phyloP scores from a whole-genome alignment of 2,888 invertebrate genomes.

The Erpobdella octoculata region DNA sequence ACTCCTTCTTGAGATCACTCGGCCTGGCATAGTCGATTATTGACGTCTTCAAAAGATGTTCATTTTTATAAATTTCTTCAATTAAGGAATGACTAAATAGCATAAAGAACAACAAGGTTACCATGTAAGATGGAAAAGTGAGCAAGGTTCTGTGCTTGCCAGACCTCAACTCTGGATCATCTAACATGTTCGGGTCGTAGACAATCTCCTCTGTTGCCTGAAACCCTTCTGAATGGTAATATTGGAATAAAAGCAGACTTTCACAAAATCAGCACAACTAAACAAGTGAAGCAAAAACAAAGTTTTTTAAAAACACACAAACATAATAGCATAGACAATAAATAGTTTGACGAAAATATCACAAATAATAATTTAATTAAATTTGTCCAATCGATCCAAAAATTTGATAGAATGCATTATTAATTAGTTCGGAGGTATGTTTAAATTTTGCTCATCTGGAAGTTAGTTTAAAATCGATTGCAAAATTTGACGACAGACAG shows the following conservation, averaged over 20 bases:
- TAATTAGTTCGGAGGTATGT: too few species aligned
- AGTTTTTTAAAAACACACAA: neutral
- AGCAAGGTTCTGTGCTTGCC: constrained; percentile 55
- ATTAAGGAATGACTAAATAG: too few species aligned
- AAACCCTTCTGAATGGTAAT: constrained; percentile 3
- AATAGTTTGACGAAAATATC: neutral
- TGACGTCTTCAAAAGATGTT: constrained; percentile 70
- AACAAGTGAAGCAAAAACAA: too few species aligned
- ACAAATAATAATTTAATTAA: neutral
- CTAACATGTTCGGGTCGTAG: constrained; percentile 79
- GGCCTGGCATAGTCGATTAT: constrained; percentile 93
- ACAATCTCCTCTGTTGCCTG: constrained; percentile 27
- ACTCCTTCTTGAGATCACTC: constrained; percentile 86
- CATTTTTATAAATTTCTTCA: too few species aligned
- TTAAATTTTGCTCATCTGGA: too few species aligned
- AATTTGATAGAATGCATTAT: too few species aligned
- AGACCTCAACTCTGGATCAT: constrained; percentile 66
- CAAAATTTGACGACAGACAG: too few species aligned
- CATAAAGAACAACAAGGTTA: constrained; percentile 35
- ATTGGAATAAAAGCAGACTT: too few species aligned
- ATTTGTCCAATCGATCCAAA: too few species aligned
- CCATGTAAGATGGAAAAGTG: constrained; percentile 55
- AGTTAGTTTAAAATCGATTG: too few species aligned
- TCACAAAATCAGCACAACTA: too few species aligned
- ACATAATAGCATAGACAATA: neutral